Evolutionary conservation across 2,113 vertebrate species (phyloP).

Genomic region (Clinocottus analis): DNA sequence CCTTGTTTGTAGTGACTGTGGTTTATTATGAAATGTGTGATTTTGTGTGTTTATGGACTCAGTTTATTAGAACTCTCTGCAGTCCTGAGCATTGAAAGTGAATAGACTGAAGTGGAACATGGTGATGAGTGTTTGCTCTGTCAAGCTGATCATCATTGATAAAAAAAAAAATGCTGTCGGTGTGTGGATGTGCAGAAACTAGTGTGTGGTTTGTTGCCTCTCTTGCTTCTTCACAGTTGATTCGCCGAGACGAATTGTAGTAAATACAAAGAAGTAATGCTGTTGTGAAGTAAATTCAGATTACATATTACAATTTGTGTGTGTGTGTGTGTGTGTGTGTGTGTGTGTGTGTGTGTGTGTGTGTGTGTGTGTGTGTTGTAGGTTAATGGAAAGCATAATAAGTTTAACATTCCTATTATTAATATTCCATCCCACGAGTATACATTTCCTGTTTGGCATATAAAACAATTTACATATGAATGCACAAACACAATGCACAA

Average conservation of each 20-base stretch:
- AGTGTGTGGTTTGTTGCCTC: slow-evolving; percentile 5
- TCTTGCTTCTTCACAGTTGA: slow-evolving; percentile 12
- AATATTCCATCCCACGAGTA: neutral
- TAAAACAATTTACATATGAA: neutral
- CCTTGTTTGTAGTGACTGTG: slow-evolving; percentile 7
- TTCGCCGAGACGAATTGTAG: slow-evolving; percentile 14
- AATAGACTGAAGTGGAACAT: slow-evolving; percentile 42
- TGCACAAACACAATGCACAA: neutral
- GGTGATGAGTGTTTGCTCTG: slow-evolving; percentile 45
- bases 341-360: neutral
- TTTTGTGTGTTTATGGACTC: slow-evolving; percentile 11
- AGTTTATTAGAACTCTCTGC: slow-evolving; percentile 55
- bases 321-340: neutral
- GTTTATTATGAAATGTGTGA: slow-evolving; percentile 7
- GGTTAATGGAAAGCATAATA: neutral
- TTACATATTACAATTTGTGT: neutral
- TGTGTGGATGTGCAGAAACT: slow-evolving; percentile 4
- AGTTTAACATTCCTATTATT: neutral
- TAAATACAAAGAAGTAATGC: neutral
- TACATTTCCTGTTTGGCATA: neutral
- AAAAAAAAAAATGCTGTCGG: neutral
- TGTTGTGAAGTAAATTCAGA: neutral
- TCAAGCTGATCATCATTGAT: slow-evolving; percentile 38
- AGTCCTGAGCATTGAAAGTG: slow-evolving; percentile 43
- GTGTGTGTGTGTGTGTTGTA: neutral